Evolutionary conservation across 2,888 invertebrate genomes (phyloP).

Genomic region (Ophion costatus): DNA sequence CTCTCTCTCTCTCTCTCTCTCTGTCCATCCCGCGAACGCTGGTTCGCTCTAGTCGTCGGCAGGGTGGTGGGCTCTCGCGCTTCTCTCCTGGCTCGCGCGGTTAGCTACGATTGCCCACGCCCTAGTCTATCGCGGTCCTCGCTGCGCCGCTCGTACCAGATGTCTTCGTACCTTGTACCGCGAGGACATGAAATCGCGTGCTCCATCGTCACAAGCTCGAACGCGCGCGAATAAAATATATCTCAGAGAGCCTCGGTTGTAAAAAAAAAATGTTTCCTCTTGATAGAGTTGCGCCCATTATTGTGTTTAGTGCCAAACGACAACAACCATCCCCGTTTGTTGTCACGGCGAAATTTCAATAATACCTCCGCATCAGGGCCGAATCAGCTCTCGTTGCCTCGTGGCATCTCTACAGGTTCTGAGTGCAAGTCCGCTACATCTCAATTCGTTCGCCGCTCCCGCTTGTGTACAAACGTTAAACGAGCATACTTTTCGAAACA

Average conservation of each 20-base stretch:
- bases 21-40: slow-evolving; percentile 43
- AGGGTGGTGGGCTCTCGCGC: slow-evolving; percentile 47
- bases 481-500: not conserved
- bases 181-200: slow-evolving; percentile 37
- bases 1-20: slow-evolving; percentile 54
- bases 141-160: slow-evolving; percentile 61
- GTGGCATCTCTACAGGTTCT: not conserved
- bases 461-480: not conserved
- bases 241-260: not conserved
- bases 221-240: slow-evolving; percentile 38
- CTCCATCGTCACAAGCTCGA: slow-evolving; percentile 7
- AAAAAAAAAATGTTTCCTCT: not conserved
- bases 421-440: not conserved
- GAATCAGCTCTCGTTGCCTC: not conserved
- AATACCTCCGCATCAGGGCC: not conserved
- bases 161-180: slow-evolving; percentile 15
- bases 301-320: slow-evolving; percentile 19
- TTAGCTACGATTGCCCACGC: slow-evolving; percentile 76
- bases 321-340: slow-evolving; percentile 16
- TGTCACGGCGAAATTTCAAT: slow-evolving; percentile 12
- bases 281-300: not conserved
- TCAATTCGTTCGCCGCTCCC: not conserved
- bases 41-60: slow-evolving; percentile 32
- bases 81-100: slow-evolving; percentile 66
- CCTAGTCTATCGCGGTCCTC: slow-evolving; percentile 74